Percentiles rank a stretch among this genome's conserved stretches.
phyloP scores from a whole-genome alignment of 2,797 vertebrate genomes.

The Mus caroli region DNA sequence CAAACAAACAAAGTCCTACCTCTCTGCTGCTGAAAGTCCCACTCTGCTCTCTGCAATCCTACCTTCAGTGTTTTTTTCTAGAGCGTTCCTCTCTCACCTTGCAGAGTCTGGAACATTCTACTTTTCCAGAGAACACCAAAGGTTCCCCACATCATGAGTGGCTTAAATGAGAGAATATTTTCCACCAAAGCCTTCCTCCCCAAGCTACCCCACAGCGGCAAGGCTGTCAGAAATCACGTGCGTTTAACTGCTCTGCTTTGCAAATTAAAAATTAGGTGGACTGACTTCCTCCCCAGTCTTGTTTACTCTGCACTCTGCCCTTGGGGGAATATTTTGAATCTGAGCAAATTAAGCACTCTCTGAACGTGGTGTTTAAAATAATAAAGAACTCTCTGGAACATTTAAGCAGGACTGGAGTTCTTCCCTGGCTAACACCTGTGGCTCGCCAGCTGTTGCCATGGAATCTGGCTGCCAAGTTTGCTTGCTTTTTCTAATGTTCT shows the following conservation, averaged over 20 bases:
- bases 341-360: slow-evolving; percentile 84
- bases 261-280: slow-evolving; percentile 79
- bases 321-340: slow-evolving; percentile 82
- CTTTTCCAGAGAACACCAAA: not conserved
- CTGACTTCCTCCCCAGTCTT: slow-evolving; percentile 69
- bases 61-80: not conserved
- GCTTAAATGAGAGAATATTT: not conserved
- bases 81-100: not conserved
- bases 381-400: slow-evolving; percentile 76
- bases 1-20: no score
- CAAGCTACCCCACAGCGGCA: slow-evolving; percentile 36
- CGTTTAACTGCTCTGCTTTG: slow-evolving; percentile 78
- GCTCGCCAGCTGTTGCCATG: slow-evolving; percentile 81
- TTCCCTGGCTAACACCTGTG: slow-evolving; percentile 85
- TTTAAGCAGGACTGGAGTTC: slow-evolving; percentile 62
- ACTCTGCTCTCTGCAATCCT: not conserved
- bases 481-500: slow-evolving; percentile 71
- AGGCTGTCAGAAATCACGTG: slow-evolving; percentile 50
- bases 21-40: no score
- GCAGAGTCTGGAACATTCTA: not conserved
- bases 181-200: slow-evolving; percentile 50
- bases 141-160: not conserved
- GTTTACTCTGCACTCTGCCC: slow-evolving; percentile 81
- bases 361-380: slow-evolving; percentile 85
- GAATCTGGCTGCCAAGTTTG: slow-evolving; percentile 68